Evolutionary conservation across 2,113 vertebrate species (phyloP).

Genomic region (Elachura formosa): DNA sequence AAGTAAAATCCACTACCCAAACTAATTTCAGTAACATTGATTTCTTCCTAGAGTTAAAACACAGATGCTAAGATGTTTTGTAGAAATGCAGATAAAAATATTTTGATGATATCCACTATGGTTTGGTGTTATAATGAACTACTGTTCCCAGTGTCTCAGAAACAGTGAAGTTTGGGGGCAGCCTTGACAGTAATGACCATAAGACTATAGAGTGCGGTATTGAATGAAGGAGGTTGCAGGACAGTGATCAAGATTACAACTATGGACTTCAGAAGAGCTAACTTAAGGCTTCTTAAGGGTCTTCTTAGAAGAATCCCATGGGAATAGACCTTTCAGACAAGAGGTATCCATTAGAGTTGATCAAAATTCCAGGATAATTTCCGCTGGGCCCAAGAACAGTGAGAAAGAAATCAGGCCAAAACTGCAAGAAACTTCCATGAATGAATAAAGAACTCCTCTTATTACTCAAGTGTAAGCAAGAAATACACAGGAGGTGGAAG

Average conservation of each 20-base stretch:
- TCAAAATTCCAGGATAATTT: neutral
- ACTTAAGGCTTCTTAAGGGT: neutral
- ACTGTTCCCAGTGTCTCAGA: neutral
- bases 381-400: neutral
- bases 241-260: neutral
- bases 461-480: neutral
- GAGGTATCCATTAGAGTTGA: rapidly evolving
- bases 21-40: neutral
- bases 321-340: neutral
- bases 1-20: neutral
- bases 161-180: neutral
- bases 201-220: neutral
- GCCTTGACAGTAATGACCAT: neutral
- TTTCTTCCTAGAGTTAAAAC: neutral
- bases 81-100: neutral
- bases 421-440: neutral
- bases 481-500: neutral
- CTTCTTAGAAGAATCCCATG: neutral
- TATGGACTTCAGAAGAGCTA: neutral
- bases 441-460: neutral
- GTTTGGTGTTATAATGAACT: neutral
- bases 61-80: neutral
- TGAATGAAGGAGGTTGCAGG: neutral
- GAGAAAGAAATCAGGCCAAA: neutral
- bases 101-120: neutral